Evolutionary conservation across 64 coral and sea anemone species (phyloP), one percentile per base, ranked within the genome.

Genomic region (Pocillopora damicornis): DNA sequence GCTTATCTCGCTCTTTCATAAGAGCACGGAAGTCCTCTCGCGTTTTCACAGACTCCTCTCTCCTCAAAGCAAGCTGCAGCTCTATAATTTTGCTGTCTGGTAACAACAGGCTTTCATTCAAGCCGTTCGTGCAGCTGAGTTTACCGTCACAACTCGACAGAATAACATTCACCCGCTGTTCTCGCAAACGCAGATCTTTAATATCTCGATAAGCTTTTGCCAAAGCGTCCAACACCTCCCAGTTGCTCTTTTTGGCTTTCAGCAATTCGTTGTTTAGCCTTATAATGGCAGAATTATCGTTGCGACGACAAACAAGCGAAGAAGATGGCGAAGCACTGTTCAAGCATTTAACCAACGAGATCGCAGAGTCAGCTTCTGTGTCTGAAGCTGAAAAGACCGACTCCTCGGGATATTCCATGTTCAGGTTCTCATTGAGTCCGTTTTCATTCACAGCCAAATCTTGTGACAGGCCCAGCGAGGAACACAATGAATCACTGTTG

Each of bases 281-380:
- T 87, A 97, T 90, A 34, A 97, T 97, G 9, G 94, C 91, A 56
- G 77, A 93, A 88, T 89, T 97, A 62, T 97, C 94, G 58, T 85
- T 85, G 64, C 81, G 81, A 85, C 81, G 81, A 18, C 17, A 72
- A 58, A 85, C 81, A 85, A 71, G 13, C 37, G 81, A 85, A 71
- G 81, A 85, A 20, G 81, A 85, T 72, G 81, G 81, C 12, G 81
- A 85, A 26, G 67, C 81, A 13, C 81, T 85, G n/a, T 73, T 85
- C 2, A 85, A 63, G 71, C 64, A 58, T 85, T 85, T 85, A 13
- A 85, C 34, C 11, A 85, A 37, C 2, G 38, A 72, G 22, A 85
- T 85, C 16, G 81, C 63, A 23, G 81, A 73, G 65, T 85, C 81
- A 42, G 81, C 81, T 58, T 85, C 81, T 72, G 81, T 85, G 35